These are phyloP conservation scores for Nebria salina DNA, from an alignment of 2,888 invertebrate genomes.

Conservation along the genomic window DNA sequence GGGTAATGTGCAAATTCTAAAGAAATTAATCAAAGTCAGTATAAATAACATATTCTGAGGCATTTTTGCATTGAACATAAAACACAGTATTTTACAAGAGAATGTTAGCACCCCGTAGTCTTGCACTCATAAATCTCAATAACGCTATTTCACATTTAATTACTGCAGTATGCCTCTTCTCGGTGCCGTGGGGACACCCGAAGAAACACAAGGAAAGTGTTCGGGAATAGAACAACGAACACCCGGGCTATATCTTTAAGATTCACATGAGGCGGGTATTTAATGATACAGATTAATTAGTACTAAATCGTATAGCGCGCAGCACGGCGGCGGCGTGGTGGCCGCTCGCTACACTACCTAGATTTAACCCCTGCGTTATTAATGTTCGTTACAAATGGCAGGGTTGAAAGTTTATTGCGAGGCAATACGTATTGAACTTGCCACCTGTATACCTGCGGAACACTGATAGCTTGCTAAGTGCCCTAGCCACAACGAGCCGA, in stretches of 20 bases:
- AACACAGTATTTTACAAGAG: slow-evolving; percentile 6
- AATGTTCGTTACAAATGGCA: slow-evolving; percentile 25
- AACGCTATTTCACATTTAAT: slow-evolving; percentile 37
- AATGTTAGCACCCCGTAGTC: slow-evolving; percentile 4
- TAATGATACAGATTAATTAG: slow-evolving; percentile 41
- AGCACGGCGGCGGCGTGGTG: neutral
- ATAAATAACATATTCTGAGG: neutral
- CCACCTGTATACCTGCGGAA: slow-evolving; percentile 36
- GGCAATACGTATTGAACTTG: slow-evolving; percentile 33
- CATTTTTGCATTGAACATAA: neutral
- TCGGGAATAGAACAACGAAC: slow-evolving; percentile 1
- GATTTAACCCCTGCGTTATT: slow-evolving; percentile 21
- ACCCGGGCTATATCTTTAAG: slow-evolving; percentile 3
- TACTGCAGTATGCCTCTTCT: slow-evolving; percentile 23
- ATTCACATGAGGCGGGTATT: slow-evolving; percentile 8
- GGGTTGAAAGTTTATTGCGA: slow-evolving; percentile 28
- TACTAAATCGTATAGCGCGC: slow-evolving; percentile 15
- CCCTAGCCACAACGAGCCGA: neutral
- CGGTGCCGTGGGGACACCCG: slow-evolving; percentile 7
- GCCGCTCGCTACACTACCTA: slow-evolving; percentile 12
- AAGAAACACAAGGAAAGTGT: neutral
- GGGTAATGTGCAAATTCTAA: too few species aligned
- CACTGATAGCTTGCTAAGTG: slow-evolving; percentile 37
- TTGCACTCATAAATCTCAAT: slow-evolving; percentile 35
- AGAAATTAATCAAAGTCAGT: neutral